A percentile compares a stretch with the other conserved stretches of the same genome.
These are phyloP conservation scores for Ornithoptera priamus DNA, from an alignment of 2,888 invertebrate species.

Conservation along the genomic window DNA sequence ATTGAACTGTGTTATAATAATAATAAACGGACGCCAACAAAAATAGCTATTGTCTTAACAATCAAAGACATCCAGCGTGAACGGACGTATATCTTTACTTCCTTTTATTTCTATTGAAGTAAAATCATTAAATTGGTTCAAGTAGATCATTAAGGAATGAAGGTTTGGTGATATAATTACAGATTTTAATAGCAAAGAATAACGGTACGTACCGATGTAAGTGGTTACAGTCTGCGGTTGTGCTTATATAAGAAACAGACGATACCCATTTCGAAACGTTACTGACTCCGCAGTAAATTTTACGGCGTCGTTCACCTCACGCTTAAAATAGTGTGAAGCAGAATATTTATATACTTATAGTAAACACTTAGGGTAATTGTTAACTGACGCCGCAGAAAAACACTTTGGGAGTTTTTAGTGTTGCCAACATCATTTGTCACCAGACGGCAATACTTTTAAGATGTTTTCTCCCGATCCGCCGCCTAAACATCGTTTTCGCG, in stretches of 20 bases:
- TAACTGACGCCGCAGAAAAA: slow-evolving; percentile 14
- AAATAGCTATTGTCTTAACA: too few species aligned
- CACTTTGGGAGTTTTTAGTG: slow-evolving; percentile 10
- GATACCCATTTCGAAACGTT: slow-evolving; percentile 8
- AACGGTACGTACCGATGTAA: not conserved
- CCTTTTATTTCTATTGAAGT: too few species aligned
- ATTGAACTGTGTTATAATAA: not conserved
- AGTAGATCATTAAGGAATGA: too few species aligned
- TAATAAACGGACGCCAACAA: too few species aligned
- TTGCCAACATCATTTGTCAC: not conserved
- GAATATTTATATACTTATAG: slow-evolving; percentile 7
- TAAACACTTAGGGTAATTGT: slow-evolving; percentile 17
- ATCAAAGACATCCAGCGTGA: too few species aligned
- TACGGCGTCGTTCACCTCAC: slow-evolving; percentile 16
- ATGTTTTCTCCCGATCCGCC: not conserved
- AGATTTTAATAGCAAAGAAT: not conserved
- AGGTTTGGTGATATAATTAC: not conserved
- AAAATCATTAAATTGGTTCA: too few species aligned
- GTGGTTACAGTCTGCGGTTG: not conserved
- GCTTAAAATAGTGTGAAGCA: slow-evolving; percentile 8
- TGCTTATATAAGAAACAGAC: slow-evolving; percentile 9
- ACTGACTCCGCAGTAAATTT: slow-evolving; percentile 12
- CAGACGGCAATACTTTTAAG: not conserved
- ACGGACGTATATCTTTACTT: too few species aligned
- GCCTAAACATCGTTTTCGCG: not conserved